phyloP scores from a whole-genome alignment of 2,113 vertebrate species.

The Aspiorhynchus laticeps region DNA sequence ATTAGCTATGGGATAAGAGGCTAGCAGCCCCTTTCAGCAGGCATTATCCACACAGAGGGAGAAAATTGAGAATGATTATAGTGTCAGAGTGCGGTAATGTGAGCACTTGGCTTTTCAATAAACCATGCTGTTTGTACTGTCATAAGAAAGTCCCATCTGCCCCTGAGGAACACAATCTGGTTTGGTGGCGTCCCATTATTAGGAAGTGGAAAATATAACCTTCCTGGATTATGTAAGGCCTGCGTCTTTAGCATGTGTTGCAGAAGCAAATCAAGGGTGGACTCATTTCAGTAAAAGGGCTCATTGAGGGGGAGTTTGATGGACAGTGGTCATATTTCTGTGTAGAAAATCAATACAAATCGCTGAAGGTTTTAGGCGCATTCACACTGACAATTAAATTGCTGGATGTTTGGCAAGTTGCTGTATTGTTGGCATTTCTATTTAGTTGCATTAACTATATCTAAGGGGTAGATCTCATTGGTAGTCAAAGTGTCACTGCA shows the following conservation, averaged over 20 bases:
- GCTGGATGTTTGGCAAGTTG: neutral
- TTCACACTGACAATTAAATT: neutral
- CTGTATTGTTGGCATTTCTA: neutral
- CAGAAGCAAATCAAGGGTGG: neutral
- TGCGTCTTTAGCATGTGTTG: neutral
- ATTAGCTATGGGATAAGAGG: slow-evolving; percentile 22
- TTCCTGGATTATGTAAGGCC: neutral
- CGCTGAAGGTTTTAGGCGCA: neutral
- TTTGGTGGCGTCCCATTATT: slow-evolving; percentile 6
- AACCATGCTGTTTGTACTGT: slow-evolving; percentile 20
- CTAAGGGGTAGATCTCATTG: neutral
- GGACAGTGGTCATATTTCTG: neutral
- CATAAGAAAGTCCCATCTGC: slow-evolving; percentile 31
- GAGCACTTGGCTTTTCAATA: slow-evolving; percentile 37
- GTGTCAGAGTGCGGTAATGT: slow-evolving; percentile 35
- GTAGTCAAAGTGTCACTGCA: neutral
- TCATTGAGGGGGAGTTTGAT: neutral
- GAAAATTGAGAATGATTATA: slow-evolving; percentile 49
- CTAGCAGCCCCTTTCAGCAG: slow-evolving; percentile 12
- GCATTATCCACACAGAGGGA: slow-evolving; percentile 39
- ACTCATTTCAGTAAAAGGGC: neutral
- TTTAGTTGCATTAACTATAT: neutral
- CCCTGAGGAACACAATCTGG: slow-evolving; percentile 10
- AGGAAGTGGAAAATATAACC: slow-evolving; percentile 9
- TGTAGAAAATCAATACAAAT: neutral